Evolutionary conservation across 2,888 invertebrate genomes (phyloP), one percentile per base, ranked within the genome.

Genomic region (Andrena dorsata): DNA sequence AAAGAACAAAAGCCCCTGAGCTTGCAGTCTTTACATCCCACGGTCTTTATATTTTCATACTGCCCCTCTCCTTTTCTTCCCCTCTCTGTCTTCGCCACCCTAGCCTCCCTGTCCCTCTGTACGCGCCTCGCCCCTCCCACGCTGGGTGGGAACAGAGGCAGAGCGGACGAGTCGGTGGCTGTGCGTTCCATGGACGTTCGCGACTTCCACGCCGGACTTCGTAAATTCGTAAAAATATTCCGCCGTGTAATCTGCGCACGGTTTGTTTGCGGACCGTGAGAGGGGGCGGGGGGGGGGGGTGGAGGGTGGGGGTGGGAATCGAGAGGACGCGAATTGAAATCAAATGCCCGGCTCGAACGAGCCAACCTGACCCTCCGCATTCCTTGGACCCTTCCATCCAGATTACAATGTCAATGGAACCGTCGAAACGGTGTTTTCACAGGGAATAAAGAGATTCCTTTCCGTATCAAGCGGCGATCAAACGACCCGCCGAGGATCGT

Each of bases 41-140:
- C 80, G 83, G 83, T 84, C 87, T 87, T 88, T 88, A 88, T 86
- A 88, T 89, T 88, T 88, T 88, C 85, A 86, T 88, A 82, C 88
- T 53, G 28, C 51, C 77, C 76, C 74, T 74, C 64, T 64, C 71
- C 32, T 16, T 47, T 58, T 76, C 51, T 64, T 26, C 23, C 16
- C n/a, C 28, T 63, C 47, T 23, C 64, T 20, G 13, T n/a, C 65
- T 35, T 47, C 47, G 7, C 10, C 51, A n/a, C 6, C 16, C 20
- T 26, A 4, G n/a, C 58, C 7, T 26, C 56, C n/a, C 20, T 32
- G 60, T 63, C 51, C 61, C 35, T 26, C 60, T 7, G 32, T 64
- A 23, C 35, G 30, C 53, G 35, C 23, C 69, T 13, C 56, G 35
- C 60, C 16, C 16, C 47, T n/a, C 32, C 0, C 10, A 10, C 20